These are phyloP conservation scores for Macaria notata DNA, from an alignment of 2,888 invertebrate genomes.

Conservation along the genomic window DNA sequence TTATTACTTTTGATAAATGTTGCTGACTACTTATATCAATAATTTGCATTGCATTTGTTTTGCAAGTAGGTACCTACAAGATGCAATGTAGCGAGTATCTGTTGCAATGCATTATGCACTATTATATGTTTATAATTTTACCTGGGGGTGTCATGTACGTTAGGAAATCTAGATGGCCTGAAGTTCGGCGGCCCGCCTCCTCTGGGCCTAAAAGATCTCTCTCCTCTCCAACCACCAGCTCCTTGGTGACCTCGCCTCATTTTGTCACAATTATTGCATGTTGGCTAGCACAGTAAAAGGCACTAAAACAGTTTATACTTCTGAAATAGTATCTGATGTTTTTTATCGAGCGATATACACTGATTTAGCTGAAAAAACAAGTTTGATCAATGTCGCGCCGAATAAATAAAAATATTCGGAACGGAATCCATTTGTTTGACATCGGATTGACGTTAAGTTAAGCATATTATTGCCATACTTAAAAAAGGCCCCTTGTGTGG, in stretches of 20 bases:
- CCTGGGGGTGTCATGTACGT: constrained; percentile 53
- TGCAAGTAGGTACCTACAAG: neutral
- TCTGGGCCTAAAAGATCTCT: constrained; percentile 70
- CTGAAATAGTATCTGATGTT: neutral
- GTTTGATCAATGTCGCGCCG: constrained; percentile 55
- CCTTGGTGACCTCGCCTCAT: constrained; percentile 78
- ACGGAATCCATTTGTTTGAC: constrained; percentile 41
- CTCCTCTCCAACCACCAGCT: constrained; percentile 71
- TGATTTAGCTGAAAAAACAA: constrained; percentile 33
- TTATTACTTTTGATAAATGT: too few relatives aligned
- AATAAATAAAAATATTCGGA: constrained; percentile 49
- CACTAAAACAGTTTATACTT: constrained; percentile 7
- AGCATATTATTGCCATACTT: constrained; percentile 7
- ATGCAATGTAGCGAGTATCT: constrained; percentile 50
- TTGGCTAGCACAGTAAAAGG: constrained; percentile 33
- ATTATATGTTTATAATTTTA: constrained; percentile 32
- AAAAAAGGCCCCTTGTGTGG: too few relatives aligned
- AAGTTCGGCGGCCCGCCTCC: constrained; percentile 57
- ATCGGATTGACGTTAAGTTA: constrained; percentile 2
- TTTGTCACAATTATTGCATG: constrained; percentile 57
- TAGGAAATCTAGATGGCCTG: constrained; percentile 53
- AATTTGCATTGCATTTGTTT: neutral
- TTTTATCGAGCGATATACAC: constrained; percentile 4
- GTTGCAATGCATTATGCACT: constrained; percentile 38
- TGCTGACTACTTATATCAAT: too few relatives aligned